Percentiles rank a stretch among this genome's conserved stretches.
These are phyloP conservation scores for Altica lythri DNA, from an alignment of 2,888 invertebrate genomes.

Conservation along the genomic window DNA sequence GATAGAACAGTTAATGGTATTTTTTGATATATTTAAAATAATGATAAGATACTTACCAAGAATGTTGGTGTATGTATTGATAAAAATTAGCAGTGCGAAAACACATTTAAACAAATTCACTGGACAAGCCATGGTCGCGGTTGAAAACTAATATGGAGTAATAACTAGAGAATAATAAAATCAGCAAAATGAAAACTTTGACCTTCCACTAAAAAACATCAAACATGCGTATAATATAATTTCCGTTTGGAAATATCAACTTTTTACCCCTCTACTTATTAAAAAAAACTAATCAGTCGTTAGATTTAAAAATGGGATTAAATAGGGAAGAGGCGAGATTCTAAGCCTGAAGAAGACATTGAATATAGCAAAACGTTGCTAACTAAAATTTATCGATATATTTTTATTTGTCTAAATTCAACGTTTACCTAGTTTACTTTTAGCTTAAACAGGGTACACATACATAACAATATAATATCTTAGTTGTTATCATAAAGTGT, in stretches of 20 bases:
- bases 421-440: no score
- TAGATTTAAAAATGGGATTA: no score
- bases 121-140: slow-evolving; percentile 37
- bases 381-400: no score
- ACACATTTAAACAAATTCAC: slow-evolving; percentile 36
- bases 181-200: slow-evolving; percentile 47
- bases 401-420: no score
- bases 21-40: background rate
- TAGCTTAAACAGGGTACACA: no score
- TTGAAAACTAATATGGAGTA: slow-evolving; percentile 34
- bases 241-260: slow-evolving; percentile 22
- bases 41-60: slow-evolving; percentile 34
- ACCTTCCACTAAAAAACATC: slow-evolving; percentile 53
- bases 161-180: slow-evolving; percentile 43
- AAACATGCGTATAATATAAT: slow-evolving; percentile 51
- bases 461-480: no score
- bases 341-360: no score
- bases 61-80: slow-evolving; percentile 23
- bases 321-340: no score
- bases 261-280: slow-evolving; percentile 14
- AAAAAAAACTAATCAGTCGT: no score
- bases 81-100: slow-evolving; percentile 28
- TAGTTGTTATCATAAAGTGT: no score
- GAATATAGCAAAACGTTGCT: no score
- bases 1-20: no score